These are phyloP conservation scores for Onthophagus taurus DNA, from an alignment of 1,140 invertebrate species.

Conservation along the genomic window DNA sequence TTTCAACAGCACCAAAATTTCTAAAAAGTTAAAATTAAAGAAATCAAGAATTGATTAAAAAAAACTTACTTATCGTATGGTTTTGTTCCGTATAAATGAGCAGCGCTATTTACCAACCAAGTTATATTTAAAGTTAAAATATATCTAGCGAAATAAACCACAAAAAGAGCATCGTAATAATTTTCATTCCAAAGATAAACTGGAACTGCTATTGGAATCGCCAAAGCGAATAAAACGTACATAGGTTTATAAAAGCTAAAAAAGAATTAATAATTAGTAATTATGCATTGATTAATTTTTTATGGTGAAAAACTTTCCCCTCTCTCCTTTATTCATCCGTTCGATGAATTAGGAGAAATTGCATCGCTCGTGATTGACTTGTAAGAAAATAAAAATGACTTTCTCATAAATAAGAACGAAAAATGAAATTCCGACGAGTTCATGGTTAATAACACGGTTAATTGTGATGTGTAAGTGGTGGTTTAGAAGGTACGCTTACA, in stretches of 20 bases:
- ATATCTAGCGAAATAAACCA: slow-evolving; percentile 57
- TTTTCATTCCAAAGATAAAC: slow-evolving; percentile 63
- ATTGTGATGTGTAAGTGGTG: neutral
- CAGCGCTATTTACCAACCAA: slow-evolving; percentile 81
- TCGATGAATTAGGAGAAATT: no score
- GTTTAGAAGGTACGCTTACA: no score
- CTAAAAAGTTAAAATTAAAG: slow-evolving; percentile 15
- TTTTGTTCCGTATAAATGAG: slow-evolving; percentile 55
- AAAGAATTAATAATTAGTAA: no score
- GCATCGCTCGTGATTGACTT: no score
- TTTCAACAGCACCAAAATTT: slow-evolving; percentile 40
- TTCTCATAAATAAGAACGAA: neutral
- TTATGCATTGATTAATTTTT: no score
- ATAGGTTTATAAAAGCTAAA: slow-evolving; percentile 59
- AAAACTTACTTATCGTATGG: slow-evolving; percentile 57
- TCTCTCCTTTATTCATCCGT: no score
- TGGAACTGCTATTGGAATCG: slow-evolving; percentile 61
- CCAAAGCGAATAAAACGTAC: slow-evolving; percentile 53
- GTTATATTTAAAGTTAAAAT: slow-evolving; percentile 62
- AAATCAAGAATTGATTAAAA: slow-evolving; percentile 9
- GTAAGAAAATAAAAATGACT: neutral
- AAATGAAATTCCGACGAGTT: neutral
- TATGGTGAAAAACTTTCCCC: no score
- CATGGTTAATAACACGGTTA: neutral
- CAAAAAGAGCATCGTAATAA: slow-evolving; percentile 43